Percentiles rank a stretch among this genome's conserved stretches.
These are phyloP conservation scores for Epinephelus cyanopodus DNA, from an alignment of 2,113 vertebrate genomes.

Conservation along the genomic window DNA sequence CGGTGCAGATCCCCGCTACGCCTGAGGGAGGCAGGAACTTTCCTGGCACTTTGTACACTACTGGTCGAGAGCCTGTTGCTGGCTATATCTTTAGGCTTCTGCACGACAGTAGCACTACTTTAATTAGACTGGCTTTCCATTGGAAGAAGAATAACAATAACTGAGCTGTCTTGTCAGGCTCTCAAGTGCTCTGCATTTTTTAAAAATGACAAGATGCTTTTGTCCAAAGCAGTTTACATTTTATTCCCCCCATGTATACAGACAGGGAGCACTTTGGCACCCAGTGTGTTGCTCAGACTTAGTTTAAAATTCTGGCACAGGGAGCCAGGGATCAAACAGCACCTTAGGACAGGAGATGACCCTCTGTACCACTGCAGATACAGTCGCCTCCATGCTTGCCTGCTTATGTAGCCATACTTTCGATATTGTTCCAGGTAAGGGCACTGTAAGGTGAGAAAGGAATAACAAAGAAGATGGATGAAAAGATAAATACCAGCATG, in stretches of 20 bases:
- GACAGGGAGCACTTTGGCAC: not conserved
- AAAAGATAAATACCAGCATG: constrained; percentile 15
- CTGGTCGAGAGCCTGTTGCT: not conserved
- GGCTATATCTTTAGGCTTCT: not conserved
- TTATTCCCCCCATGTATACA: not conserved
- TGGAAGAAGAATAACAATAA: constrained; percentile 7
- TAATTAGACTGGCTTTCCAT: not conserved
- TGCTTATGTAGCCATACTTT: not conserved
- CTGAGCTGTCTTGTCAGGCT: constrained; percentile 2
- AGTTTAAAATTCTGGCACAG: not conserved
- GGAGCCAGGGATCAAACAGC: not conserved
- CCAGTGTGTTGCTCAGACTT: not conserved
- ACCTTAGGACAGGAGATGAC: not conserved
- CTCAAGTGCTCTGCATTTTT: constrained; percentile 14
- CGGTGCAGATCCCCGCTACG: constrained; percentile 73
- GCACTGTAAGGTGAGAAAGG: not conserved
- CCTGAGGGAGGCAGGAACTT: constrained; percentile 53
- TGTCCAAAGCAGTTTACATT: not conserved
- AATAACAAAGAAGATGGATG: not conserved
- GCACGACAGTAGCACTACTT: constrained; percentile 27
- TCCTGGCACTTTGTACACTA: constrained; percentile 13
- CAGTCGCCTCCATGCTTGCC: constrained; percentile 7
- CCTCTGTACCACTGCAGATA: not conserved
- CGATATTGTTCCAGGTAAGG: not conserved
- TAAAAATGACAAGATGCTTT: not conserved